Evolutionary conservation across 2,888 invertebrate genomes (phyloP).

Genomic region (Chymomyza amoena): DNA sequence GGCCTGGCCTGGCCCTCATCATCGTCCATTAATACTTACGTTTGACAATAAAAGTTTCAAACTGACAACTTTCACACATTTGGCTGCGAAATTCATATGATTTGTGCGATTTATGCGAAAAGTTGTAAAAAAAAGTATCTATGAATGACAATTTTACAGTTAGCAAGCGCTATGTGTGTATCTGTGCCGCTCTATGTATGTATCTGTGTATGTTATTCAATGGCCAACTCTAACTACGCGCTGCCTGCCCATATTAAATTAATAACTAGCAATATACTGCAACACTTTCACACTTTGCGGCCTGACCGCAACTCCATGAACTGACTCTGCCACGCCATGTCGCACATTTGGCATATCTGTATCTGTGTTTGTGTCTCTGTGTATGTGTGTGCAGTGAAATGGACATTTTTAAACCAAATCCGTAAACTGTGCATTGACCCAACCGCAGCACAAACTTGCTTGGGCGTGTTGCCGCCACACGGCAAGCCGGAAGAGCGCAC

Average conservation of each 20-base stretch:
- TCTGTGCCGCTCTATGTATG: conserved; percentile 10
- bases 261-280: conserved; percentile 37
- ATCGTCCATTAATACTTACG: conserved; percentile 51
- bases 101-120: conserved; percentile 26
- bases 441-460: conserved; percentile 3
- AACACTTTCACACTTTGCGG: conserved; percentile 67
- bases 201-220: conserved; percentile 59
- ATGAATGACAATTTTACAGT: conserved; percentile 44
- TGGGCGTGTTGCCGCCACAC: neutral
- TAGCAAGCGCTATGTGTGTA: conserved; percentile 8
- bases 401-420: conserved; percentile 56
- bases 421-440: conserved; percentile 73
- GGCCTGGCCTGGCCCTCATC: conserved; percentile 11
- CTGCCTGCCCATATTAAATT: conserved; percentile 14
- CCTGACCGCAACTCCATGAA: neutral
- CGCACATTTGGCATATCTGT: conserved; percentile 17
- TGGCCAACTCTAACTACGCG: conserved; percentile 41
- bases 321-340: conserved; percentile 5
- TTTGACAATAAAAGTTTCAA: conserved; percentile 66
- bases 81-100: conserved; percentile 10
- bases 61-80: conserved; percentile 70
- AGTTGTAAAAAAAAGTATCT: conserved; percentile 36
- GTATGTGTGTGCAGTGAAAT: conserved; percentile 51
- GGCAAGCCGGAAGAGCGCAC: conserved; percentile 66
- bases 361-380: conserved; percentile 5